phyloP scores from a whole-genome alignment of 2,797 vertebrate genomes.

The Lutjanus campechanus region DNA sequence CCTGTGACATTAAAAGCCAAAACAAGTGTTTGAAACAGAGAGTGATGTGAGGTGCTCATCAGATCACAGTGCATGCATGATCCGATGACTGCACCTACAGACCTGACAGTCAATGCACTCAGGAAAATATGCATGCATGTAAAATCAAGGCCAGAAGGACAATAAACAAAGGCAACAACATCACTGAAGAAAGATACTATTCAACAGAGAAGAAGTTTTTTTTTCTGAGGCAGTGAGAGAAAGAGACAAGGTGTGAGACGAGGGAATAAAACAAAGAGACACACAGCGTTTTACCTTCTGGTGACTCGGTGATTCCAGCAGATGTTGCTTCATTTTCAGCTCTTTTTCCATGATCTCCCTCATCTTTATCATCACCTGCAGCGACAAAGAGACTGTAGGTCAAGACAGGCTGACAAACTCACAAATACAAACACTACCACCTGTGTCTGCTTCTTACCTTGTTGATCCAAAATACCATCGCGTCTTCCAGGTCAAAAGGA shows the following conservation, averaged over 20 bases:
- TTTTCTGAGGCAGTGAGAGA: not conserved
- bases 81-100: conserved; percentile 17
- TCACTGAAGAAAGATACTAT: conserved; percentile 17
- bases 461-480: conserved; percentile 98
- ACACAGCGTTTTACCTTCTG: conserved; percentile 90
- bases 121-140: conserved; percentile 3
- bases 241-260: not conserved
- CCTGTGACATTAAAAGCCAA: not conserved
- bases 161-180: conserved; percentile 32
- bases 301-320: conserved; percentile 92
- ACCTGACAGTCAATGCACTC: conserved; percentile 13
- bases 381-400: not conserved
- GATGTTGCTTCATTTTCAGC: conserved; percentile 92
- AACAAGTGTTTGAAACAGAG: not conserved
- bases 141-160: conserved; percentile 15
- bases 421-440: not conserved
- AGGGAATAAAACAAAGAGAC: not conserved
- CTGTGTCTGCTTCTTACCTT: conserved; percentile 85
- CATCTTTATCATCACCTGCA: conserved; percentile 94
- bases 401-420: not conserved
- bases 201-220: conserved; percentile 17
- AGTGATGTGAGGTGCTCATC: conserved; percentile 21
- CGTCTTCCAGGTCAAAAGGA: conserved; percentile 94
- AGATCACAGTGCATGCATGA: conserved; percentile 19
- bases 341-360: conserved; percentile 94